These are phyloP conservation scores for Meiosimyza platycephala DNA, from an alignment of 2,888 invertebrate species.

Conservation along the genomic window DNA sequence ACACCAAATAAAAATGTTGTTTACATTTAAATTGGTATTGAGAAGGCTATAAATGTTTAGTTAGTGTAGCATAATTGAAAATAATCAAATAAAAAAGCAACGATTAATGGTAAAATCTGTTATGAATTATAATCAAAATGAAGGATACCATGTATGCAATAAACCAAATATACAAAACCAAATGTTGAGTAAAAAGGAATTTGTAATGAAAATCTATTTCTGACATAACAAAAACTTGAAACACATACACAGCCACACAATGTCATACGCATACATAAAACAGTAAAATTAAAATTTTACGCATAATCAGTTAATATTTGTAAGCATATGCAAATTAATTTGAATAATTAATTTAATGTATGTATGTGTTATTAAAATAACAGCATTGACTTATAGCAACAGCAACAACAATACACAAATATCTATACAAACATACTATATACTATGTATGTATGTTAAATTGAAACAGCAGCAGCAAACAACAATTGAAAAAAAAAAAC, in stretches of 20 bases:
- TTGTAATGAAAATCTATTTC: no score
- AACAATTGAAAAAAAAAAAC: neutral
- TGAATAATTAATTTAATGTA: slow-evolving; percentile 8
- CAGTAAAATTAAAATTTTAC: neutral
- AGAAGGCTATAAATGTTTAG: slow-evolving; percentile 1
- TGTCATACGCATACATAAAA: neutral
- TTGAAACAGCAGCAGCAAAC: neutral
- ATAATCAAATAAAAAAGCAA: slow-evolving; percentile 8
- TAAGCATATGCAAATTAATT: slow-evolving; percentile 17
- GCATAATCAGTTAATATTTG: slow-evolving; percentile 2
- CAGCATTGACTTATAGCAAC: neutral
- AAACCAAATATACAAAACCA: no score
- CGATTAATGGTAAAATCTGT: no score
- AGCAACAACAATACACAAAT: neutral
- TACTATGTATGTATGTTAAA: neutral
- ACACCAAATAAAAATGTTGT: no score
- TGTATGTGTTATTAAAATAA: slow-evolving; percentile 6
- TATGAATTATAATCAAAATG: no score
- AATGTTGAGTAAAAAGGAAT: no score
- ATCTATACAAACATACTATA: no score
- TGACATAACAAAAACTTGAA: no score
- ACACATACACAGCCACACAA: neutral
- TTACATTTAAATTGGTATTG: no score
- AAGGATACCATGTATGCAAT: no score
- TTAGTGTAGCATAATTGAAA: neutral